Conservation (phyloP, 2,113 vertebrate genomes). For the Rhodinocichla rosea region DNA sequence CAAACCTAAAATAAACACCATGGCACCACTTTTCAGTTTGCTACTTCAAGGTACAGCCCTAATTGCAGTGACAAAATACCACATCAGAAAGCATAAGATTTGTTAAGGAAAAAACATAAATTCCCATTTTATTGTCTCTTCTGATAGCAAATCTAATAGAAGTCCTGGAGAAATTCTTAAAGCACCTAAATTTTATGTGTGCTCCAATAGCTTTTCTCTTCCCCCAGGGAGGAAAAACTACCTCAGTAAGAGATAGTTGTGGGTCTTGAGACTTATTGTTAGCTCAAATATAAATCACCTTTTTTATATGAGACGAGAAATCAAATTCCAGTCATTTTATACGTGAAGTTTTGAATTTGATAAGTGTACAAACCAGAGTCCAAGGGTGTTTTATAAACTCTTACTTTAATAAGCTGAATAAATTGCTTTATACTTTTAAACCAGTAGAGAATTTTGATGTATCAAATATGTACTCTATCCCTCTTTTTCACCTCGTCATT, state of each 20-base stretch:
- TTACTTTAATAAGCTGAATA: slow-evolving; percentile 38
- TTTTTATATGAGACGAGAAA: slow-evolving; percentile 14
- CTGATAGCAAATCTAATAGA: slow-evolving; percentile 53
- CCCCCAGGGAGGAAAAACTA: slow-evolving; percentile 29
- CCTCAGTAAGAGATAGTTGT: slow-evolving; percentile 24
- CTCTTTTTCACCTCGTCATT: neutral
- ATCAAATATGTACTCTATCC: neutral
- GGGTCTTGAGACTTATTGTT: slow-evolving; percentile 54
- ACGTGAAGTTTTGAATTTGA: slow-evolving; percentile 3
- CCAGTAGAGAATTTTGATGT: neutral
- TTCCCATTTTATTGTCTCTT: slow-evolving; percentile 52
- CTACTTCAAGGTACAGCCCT: slow-evolving; percentile 29
- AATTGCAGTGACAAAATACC: slow-evolving; percentile 48
- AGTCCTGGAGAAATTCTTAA: slow-evolving; percentile 61
- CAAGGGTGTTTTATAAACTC: slow-evolving; percentile 37
- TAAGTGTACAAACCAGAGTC: slow-evolving; percentile 17
- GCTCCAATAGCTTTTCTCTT: slow-evolving; percentile 54
- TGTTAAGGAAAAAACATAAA: slow-evolving; percentile 65
- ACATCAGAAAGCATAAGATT: slow-evolving; percentile 51
- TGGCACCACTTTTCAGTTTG: neutral
- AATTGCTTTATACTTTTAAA: slow-evolving; percentile 18
- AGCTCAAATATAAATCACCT: slow-evolving; percentile 32
- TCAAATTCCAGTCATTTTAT: slow-evolving; percentile 46
- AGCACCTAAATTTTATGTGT: slow-evolving; percentile 56
- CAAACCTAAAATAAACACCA: slow-evolving; percentile 20